These are phyloP conservation scores for Aphodius sticticus DNA, from an alignment of 2,888 invertebrate species.

Conservation along the genomic window DNA sequence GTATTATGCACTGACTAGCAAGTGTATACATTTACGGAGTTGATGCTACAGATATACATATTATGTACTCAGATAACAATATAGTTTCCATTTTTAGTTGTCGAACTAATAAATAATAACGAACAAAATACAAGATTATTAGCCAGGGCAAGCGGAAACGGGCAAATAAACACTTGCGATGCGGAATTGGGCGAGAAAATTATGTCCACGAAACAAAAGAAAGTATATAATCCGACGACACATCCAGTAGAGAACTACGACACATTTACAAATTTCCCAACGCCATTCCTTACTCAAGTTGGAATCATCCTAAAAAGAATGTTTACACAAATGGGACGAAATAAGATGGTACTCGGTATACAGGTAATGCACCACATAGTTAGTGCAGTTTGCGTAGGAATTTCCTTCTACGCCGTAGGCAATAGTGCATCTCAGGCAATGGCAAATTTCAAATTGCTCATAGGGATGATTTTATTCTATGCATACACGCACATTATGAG, in stretches of 20 bases:
- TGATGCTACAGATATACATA: not conserved
- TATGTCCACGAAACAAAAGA: not conserved
- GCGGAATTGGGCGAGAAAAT: conserved; percentile 6
- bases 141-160: conserved; percentile 9
- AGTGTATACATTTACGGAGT: too few relatives aligned
- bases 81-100: conserved; percentile 6
- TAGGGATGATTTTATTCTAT: conserved; percentile 31
- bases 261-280: conserved; percentile 17
- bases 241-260: conserved; percentile 15
- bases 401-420: conserved; percentile 28
- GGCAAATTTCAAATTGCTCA: conserved; percentile 33
- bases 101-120: conserved; percentile 13
- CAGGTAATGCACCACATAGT: conserved; percentile 35
- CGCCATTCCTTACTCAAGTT: conserved; percentile 28
- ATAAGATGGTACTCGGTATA: conserved; percentile 30
- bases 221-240: conserved; percentile 15
- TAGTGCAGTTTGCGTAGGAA: conserved; percentile 26
- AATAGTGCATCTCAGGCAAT: conserved; percentile 29
- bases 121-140: not conserved
- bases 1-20: too few relatives aligned
- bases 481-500: conserved; percentile 34
- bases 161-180: conserved; percentile 15
- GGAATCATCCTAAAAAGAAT: conserved; percentile 27
- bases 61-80: not conserved
- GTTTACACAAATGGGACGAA: conserved; percentile 33